Conservation (phyloP, 2,113 vertebrate species). For the Anolis carolinensis region DNA sequence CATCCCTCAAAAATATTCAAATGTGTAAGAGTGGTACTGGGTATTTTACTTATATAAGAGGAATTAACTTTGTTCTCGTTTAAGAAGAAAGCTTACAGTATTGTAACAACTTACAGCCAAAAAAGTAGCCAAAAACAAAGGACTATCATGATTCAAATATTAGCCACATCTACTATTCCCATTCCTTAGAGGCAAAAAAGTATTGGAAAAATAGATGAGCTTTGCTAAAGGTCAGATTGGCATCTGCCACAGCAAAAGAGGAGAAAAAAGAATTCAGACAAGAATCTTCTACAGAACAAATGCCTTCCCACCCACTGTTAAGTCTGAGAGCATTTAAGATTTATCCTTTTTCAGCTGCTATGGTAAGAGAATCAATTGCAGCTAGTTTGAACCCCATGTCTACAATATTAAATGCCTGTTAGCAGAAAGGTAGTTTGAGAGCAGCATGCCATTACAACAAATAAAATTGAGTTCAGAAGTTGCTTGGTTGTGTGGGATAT, state of each 20-base stretch:
- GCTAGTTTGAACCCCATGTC: fast-evolving
- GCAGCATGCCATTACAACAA: fast-evolving
- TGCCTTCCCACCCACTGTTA: background rate
- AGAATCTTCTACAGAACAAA: constrained; percentile 19
- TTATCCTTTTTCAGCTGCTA: background rate
- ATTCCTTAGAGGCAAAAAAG: background rate
- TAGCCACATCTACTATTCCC: background rate
- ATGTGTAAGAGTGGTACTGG: too few relatives aligned
- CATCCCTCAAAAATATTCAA: background rate
- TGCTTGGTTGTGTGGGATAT: fast-evolving
- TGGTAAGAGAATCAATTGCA: background rate
- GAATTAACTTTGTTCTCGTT: background rate
- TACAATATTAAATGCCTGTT: background rate
- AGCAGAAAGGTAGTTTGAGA: background rate
- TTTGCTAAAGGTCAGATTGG: background rate
- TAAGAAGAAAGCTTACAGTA: background rate
- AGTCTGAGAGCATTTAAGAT: constrained; percentile 10
- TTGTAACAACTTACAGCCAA: background rate
- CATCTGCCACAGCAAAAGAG: background rate
- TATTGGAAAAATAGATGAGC: constrained; percentile 4
- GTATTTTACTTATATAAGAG: background rate
- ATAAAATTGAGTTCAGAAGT: background rate
- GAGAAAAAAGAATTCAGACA: constrained; percentile 4
- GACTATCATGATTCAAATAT: constrained; percentile 6
- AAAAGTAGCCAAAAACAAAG: background rate